These are phyloP conservation scores for Chromis chromis DNA, from an alignment of 2,797 vertebrate species.

Conservation along the genomic window DNA sequence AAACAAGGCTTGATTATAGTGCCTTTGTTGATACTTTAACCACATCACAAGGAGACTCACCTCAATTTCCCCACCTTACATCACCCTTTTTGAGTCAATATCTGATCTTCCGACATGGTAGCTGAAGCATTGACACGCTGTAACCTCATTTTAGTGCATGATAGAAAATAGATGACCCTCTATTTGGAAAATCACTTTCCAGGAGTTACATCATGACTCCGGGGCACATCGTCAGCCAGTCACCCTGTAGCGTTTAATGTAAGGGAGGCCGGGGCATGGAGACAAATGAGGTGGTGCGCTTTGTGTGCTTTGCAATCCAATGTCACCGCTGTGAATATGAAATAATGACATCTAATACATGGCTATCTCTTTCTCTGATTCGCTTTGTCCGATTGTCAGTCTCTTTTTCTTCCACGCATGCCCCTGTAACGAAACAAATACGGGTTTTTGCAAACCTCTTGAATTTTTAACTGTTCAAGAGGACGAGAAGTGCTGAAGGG, in stretches of 20 bases:
- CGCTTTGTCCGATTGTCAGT: constrained; percentile 8
- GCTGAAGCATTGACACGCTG: constrained; percentile 40
- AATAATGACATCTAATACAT: constrained; percentile 38
- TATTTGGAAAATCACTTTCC: constrained; percentile 65
- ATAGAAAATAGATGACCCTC: constrained; percentile 67
- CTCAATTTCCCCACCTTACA: constrained; percentile 72
- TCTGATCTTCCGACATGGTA: constrained; percentile 38
- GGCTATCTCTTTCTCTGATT: constrained; percentile 20
- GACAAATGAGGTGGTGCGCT: constrained; percentile 28
- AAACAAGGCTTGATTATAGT: constrained; percentile 46
- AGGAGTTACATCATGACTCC: constrained; percentile 75
- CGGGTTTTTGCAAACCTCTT: background rate
- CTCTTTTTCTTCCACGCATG: background rate
- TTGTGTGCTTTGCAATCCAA: constrained; percentile 32
- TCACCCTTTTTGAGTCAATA: constrained; percentile 63
- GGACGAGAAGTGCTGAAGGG: background rate
- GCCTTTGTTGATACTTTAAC: constrained; percentile 61
- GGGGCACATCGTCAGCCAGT: constrained; percentile 40
- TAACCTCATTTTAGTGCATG: constrained; percentile 52
- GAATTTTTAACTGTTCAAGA: constrained; percentile 19
- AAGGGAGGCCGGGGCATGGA: constrained; percentile 9
- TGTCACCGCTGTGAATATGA: constrained; percentile 27
- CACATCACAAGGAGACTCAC: constrained; percentile 50
- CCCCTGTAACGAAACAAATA: constrained; percentile 5
- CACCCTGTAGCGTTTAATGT: constrained; percentile 2